phyloP scores from a whole-genome alignment of 2,797 vertebrate species.

The Lepilemur septentrionalis region DNA sequence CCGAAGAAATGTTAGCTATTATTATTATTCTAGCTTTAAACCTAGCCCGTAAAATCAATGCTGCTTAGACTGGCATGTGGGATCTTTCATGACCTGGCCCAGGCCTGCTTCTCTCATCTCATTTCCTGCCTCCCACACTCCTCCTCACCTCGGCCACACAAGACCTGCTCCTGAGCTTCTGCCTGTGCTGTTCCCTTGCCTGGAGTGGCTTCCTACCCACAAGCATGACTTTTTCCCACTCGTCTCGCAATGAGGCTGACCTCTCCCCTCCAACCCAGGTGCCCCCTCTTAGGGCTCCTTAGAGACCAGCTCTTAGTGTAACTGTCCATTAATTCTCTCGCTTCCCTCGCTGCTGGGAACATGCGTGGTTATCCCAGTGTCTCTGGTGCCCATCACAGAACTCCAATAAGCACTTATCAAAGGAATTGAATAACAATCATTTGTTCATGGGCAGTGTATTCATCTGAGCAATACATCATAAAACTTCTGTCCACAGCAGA shows the following conservation, averaged over 20 bases:
- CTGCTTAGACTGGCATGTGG: not conserved
- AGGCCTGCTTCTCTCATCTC: not conserved
- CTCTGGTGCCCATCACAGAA: not conserved
- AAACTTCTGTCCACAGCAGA: not conserved
- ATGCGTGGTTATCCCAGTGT: not conserved
- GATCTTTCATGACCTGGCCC: not conserved
- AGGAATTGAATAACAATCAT: not conserved
- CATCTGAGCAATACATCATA: not conserved
- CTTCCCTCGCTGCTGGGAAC: not conserved
- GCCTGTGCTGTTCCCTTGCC: not conserved
- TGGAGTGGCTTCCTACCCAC: not conserved
- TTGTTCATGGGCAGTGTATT: not conserved
- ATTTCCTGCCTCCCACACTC: not conserved
- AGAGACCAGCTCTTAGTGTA: not conserved
- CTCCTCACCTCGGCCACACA: not conserved
- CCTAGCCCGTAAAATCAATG: not conserved
- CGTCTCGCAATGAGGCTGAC: not conserved
- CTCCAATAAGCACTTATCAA: not conserved
- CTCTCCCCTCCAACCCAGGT: not conserved
- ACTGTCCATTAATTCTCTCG: not conserved
- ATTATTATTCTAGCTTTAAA: not conserved
- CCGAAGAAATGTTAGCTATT: not conserved
- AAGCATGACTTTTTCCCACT: not conserved
- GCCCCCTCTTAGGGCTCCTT: not conserved
- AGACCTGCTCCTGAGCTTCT: not conserved